phyloP scores from a whole-genome alignment of 2,797 vertebrate species.

The Semaprochilodus insignis region DNA sequence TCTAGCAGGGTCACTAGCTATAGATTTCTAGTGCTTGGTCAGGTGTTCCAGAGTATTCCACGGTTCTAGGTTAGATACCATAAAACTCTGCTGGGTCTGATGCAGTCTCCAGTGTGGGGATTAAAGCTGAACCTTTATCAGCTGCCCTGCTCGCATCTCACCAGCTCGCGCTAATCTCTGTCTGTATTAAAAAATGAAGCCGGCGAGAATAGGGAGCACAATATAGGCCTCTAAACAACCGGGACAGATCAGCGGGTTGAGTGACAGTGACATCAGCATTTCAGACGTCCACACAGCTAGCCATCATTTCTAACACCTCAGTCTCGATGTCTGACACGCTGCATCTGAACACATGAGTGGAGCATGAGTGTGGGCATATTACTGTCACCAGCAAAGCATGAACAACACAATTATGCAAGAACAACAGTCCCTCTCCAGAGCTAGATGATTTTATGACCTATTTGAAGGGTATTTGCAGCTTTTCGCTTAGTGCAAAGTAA shows the following conservation, averaged over 20 bases:
- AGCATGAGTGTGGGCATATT: neutral
- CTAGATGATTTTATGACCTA: constrained; percentile 27
- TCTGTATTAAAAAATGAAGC: constrained; percentile 50
- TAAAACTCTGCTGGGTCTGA: constrained; percentile 2
- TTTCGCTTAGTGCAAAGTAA: neutral
- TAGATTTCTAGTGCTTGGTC: no score
- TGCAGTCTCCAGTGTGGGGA: constrained; percentile 32
- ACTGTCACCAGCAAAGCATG: constrained; percentile 15
- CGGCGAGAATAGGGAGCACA: constrained; percentile 53
- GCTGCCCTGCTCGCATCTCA: constrained; percentile 31
- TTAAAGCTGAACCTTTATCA: constrained; percentile 41
- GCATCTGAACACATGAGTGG: constrained; percentile 3
- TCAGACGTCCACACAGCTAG: constrained; percentile 41
- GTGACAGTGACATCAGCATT: constrained; percentile 43
- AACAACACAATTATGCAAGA: constrained; percentile 36
- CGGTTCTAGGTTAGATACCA: constrained; percentile 17
- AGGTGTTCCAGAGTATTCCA: constrained; percentile 5
- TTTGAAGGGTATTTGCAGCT: neutral
- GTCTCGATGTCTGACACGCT: constrained; percentile 15
- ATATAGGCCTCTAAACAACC: constrained; percentile 68
- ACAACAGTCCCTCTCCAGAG: constrained; percentile 13
- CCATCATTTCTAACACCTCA: constrained; percentile 33
- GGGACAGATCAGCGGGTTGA: constrained; percentile 52
- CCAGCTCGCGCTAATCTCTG: constrained; percentile 44
- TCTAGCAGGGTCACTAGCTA: no score